A percentile compares a stretch with the other conserved stretches of the same genome.
phyloP scores from a whole-genome alignment of 2,113 vertebrate genomes.

The Tyrannus savana region DNA sequence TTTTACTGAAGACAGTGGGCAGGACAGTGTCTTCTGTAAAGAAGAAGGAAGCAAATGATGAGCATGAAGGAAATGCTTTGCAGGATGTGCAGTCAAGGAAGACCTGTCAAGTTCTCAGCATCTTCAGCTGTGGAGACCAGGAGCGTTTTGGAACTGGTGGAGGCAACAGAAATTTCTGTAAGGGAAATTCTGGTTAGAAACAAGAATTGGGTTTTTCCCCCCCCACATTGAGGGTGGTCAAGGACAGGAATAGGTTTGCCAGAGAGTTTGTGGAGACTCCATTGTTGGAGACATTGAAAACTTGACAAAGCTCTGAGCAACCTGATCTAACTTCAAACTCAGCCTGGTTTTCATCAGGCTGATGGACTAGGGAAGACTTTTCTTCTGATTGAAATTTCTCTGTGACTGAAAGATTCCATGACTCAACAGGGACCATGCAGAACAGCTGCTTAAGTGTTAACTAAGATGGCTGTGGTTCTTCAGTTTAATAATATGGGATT shows the following conservation, averaged over 20 bases:
- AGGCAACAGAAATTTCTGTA: neutral
- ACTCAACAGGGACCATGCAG: neutral
- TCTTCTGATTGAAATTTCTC: neutral
- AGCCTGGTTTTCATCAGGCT: neutral
- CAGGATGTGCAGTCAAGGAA: neutral
- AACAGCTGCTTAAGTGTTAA: neutral
- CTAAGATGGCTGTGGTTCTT: neutral
- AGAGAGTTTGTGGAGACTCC: neutral
- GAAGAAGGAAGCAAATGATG: no score
- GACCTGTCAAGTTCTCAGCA: neutral
- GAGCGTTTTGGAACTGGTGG: neutral
- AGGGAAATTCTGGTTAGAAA: neutral
- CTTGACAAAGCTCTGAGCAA: neutral
- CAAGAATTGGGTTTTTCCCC: fast-evolving
- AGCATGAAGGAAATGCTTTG: neutral
- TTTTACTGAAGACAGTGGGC: neutral
- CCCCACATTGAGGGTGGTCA: neutral
- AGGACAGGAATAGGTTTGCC: neutral
- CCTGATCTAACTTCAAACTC: neutral
- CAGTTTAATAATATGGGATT: neutral
- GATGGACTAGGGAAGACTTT: neutral
- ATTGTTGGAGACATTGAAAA: neutral
- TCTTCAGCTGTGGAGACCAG: neutral
- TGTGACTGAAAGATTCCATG: neutral
- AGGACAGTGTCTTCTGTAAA: neutral